Conservation (phyloP, 2,113 vertebrate species). For the Dasyurus viverrinus region DNA sequence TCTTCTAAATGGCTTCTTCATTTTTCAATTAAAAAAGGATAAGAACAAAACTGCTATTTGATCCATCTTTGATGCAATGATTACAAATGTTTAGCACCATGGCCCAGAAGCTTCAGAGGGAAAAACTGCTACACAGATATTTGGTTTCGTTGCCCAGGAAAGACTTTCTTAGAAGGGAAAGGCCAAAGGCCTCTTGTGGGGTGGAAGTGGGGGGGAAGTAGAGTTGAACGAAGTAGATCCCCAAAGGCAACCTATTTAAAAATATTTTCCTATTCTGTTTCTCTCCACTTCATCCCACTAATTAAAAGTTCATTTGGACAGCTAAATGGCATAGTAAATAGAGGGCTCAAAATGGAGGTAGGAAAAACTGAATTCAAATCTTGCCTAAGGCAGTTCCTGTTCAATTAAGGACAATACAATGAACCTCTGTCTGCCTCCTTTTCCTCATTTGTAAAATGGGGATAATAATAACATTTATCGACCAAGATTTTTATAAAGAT, state of each 20-base stretch:
- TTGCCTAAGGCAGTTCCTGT: neutral
- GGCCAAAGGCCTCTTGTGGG: neutral
- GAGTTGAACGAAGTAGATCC: neutral
- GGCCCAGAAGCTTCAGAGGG: neutral
- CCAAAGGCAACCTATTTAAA: neutral
- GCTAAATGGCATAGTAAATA: neutral
- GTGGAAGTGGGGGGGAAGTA: neutral
- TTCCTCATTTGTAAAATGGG: neutral
- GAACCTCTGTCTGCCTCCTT: neutral
- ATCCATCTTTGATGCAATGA: neutral
- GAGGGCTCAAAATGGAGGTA: neutral
- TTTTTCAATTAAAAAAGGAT: constrained; percentile 20
- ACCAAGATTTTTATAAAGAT: neutral
- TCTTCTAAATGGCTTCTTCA: constrained; percentile 2
- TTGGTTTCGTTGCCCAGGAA: neutral
- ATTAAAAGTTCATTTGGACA: neutral
- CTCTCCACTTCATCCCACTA: neutral
- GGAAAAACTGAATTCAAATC: neutral
- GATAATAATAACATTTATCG: neutral
- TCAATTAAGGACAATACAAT: neutral
- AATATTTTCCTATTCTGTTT: neutral
- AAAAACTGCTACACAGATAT: neutral
- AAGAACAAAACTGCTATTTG: neutral
- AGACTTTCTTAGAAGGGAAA: neutral
- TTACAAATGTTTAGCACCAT: neutral